These are phyloP conservation scores for Leptopilina clavipes DNA, from an alignment of 1,140 invertebrate species.

Conservation along the genomic window DNA sequence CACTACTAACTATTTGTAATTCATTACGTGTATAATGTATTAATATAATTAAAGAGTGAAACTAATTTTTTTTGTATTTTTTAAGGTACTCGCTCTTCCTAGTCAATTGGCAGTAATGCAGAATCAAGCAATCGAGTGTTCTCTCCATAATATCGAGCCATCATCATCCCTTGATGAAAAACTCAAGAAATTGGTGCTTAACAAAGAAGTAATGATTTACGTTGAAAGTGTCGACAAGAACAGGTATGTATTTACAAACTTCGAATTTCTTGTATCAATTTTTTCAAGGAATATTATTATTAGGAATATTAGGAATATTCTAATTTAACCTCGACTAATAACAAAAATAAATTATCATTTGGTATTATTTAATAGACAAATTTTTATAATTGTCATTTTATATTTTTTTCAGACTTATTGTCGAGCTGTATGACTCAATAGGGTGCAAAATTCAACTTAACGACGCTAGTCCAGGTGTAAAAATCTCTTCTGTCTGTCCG, in stretches of 20 bases:
- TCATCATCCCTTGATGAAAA: conserved; percentile 50
- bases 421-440: conserved; percentile 76
- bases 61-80: conserved; percentile 45
- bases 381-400: conserved; percentile 34
- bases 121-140: conserved; percentile 76
- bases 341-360: too few species aligned
- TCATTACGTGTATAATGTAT: not conserved
- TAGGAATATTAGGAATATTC: too few species aligned
- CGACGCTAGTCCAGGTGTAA: conserved; percentile 72
- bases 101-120: conserved; percentile 75
- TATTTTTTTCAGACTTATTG: conserved; percentile 74
- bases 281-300: too few species aligned
- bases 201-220: conserved; percentile 73
- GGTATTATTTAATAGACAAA: conserved; percentile 5
- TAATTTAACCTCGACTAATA: too few species aligned
- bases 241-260: conserved; percentile 68
- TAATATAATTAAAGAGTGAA: not conserved
- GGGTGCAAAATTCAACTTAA: conserved; percentile 77
- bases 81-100: conserved; percentile 75
- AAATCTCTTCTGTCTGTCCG: conserved; percentile 75
- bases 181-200: conserved; percentile 56
- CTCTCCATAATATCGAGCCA: conserved; percentile 49
- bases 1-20: conserved; percentile 17
- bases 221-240: conserved; percentile 77
- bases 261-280: too few species aligned